Conservation (phyloP, 2,888 invertebrate species). For the Heteromurus nitidus region DNA sequence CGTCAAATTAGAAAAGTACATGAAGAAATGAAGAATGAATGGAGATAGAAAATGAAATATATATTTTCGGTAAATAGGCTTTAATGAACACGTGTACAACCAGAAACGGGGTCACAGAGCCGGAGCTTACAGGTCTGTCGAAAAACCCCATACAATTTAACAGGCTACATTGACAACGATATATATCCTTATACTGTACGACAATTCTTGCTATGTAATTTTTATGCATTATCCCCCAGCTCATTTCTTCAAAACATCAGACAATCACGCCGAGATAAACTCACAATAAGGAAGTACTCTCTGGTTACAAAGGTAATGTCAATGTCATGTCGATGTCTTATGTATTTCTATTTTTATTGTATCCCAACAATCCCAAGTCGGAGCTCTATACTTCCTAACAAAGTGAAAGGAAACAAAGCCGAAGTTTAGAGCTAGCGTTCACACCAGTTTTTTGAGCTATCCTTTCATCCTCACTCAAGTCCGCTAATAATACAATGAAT, state of each 20-base stretch:
- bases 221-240: too few species aligned
- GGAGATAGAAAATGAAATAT: background rate
- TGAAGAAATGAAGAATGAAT: background rate
- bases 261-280: slow-evolving; percentile 29
- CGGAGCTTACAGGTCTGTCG: slow-evolving; percentile 40
- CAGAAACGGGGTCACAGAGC: slow-evolving; percentile 40
- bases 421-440: too few species aligned
- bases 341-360: background rate
- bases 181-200: too few species aligned
- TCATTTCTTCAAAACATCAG: slow-evolving; percentile 16
- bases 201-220: too few species aligned
- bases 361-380: too few species aligned
- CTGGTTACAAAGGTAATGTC: slow-evolving; percentile 51
- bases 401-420: background rate
- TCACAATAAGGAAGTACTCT: slow-evolving; percentile 39
- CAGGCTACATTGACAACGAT: too few species aligned
- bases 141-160: too few species aligned
- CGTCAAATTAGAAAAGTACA: too few species aligned
- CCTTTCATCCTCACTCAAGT: too few species aligned
- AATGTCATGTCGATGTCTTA: too few species aligned
- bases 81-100: slow-evolving; percentile 51
- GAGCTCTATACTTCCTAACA: background rate
- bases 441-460: too few species aligned
- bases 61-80: slow-evolving; percentile 21
- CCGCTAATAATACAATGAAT: too few species aligned